Evolutionary conservation across 2,888 invertebrate species (phyloP), one percentile per base, ranked within the genome.

Genomic region (Tetramorium bicarinatum): DNA sequence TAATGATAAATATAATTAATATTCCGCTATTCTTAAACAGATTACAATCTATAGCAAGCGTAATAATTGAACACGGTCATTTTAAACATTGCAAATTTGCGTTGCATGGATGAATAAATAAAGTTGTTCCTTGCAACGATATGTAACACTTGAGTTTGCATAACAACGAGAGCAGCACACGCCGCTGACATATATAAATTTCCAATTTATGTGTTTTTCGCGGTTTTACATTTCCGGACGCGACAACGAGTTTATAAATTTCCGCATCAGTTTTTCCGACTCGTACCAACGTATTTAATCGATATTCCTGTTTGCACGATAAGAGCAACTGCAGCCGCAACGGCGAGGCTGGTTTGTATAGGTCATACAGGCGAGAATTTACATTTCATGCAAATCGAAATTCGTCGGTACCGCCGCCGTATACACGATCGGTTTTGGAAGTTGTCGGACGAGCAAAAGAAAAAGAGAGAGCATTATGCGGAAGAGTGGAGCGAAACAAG

Each of bases 201-300:
- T 72, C 13, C 47, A 80, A 80, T 80, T 34, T 80, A 67, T 54
- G 41, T 29, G 54, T 13, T 54, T 59, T 59, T 56, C 59, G 25
- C 72, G 67, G 72, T 59, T 80, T 80, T 71, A 80, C 72, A 80
- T 80, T 80, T 59, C 79, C 79, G 72, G 15, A 72, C 38, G 47
- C 18, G 71, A 71, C 69, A 71, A 79, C 71, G 47, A 80, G 59
- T 80, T 80, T 71, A 72, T 80, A 80, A 71, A 80, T 80, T 72
- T 59, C 56, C 47, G 71, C 79, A 49, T 59, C 29, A 59, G 59
- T 72, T 80, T 80, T 80, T 72, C 59, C 38, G 71, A 38, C 18
- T 47, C 59, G 13, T 7, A 69, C 72, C 13, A 38, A 38, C 34
- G 72, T 38, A 71, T 80, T 80, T 80, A 71, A 80, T 80, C 79